Evolutionary conservation across 2,113 vertebrate species (phyloP), one percentile per base, ranked within the genome.

Genomic region (Cyprinodon variegatus): DNA sequence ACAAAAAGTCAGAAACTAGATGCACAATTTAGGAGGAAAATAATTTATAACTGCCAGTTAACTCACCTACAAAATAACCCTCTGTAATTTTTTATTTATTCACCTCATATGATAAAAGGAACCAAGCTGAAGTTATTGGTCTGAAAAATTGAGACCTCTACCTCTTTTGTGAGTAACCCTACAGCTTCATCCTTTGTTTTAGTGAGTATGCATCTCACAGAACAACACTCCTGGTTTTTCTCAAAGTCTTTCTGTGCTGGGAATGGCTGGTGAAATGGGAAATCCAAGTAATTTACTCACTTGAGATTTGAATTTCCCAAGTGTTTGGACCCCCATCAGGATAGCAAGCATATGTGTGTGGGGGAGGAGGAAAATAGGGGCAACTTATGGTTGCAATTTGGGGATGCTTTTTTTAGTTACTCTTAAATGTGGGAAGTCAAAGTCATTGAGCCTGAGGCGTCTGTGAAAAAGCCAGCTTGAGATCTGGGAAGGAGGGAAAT

Each of bases 341-440:
- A 82, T 64, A 73, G 72, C 79, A 80, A 38, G 76, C 78, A 77
- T 11, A 65, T 76, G 67, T 66, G 82, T 81, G 85, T 81, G 85
- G 80, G 82, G 73, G 73, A 69, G 79, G 64, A 88, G 86, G 73
- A 70, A 80, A 81, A 53, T 74, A 66, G 74, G 86, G 82, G 83
- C 72, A 89, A 87, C 93, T 91, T 94, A 92, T 95, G 94, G 93
- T 93, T 94, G 90, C 90, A 94, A 94, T 95, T 94, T 94, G 66
- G 88, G 85, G 86, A 91, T 90, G 89, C 93, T 94, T 94, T 94
- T 95, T 95, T 94, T 95, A 95, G 94, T 76, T 75, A 15, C 88
- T 85, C 89, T 94, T 93, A 93, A 89, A 95, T 94, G 93, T 95
- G 92, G 94, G 94, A 94, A 95, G 93, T 92, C 90, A 91, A 79